Conservation (phyloP, 2,113 vertebrate species). For the Amia ocellicauda region DNA sequence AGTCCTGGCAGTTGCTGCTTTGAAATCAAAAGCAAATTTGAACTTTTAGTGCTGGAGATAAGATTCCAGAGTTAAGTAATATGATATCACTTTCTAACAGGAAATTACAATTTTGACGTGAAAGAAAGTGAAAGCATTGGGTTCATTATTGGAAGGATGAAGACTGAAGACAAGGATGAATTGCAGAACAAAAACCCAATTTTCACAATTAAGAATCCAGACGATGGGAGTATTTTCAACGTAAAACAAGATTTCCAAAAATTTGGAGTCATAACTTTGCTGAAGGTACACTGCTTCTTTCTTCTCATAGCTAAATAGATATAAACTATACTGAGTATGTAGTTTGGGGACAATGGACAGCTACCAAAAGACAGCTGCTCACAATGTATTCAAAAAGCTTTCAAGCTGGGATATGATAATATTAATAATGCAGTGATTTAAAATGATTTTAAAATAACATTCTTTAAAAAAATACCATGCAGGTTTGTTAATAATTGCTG, state of each 20-base stretch:
- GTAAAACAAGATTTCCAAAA: constrained; percentile 62
- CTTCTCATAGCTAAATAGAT: neutral
- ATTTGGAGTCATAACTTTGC: constrained; percentile 77
- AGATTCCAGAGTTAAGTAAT: too few relatives aligned
- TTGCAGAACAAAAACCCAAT: constrained; percentile 80
- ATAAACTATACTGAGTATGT: neutral
- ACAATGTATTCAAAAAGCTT: too few relatives aligned
- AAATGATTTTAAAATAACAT: too few relatives aligned
- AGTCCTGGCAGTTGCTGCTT: too few relatives aligned
- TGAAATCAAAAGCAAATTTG: neutral
- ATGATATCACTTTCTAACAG: constrained; percentile 50
- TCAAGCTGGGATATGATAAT: too few relatives aligned
- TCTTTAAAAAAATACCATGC: too few relatives aligned
- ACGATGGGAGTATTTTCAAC: constrained; percentile 60
- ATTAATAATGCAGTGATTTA: too few relatives aligned
- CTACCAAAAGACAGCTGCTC: too few relatives aligned
- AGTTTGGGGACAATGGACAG: too few relatives aligned
- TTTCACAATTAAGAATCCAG: constrained; percentile 60
- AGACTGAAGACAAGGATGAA: constrained; percentile 78
- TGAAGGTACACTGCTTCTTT: constrained; percentile 62
- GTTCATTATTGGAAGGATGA: constrained; percentile 66
- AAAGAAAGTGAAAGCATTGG: constrained; percentile 71
- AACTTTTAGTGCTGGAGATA: neutral
- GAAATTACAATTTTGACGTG: constrained; percentile 64
- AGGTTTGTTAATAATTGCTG: too few relatives aligned